phyloP scores from a whole-genome alignment of 2,113 vertebrate genomes.

The Vulpes lagopus region DNA sequence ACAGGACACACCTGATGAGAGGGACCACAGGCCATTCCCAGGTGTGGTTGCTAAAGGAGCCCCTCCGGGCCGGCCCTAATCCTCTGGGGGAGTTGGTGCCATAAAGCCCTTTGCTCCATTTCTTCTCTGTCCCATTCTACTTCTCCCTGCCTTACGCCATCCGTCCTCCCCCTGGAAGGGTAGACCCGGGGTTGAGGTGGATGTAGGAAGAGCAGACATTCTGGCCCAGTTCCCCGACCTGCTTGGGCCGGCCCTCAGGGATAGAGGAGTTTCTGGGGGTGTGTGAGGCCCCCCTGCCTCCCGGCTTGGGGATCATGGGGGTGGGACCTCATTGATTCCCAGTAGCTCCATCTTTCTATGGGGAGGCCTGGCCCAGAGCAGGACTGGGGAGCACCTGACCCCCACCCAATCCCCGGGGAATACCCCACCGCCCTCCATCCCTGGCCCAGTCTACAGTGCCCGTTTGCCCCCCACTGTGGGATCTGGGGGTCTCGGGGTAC shows the following conservation, averaged over 20 bases:
- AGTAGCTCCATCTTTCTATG: background rate
- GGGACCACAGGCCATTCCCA: rapidly evolving
- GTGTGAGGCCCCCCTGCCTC: rapidly evolving
- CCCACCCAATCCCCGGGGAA: background rate
- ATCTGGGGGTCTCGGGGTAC: rapidly evolving
- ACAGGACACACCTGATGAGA: background rate
- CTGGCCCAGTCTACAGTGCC: background rate
- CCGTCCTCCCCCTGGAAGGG: background rate
- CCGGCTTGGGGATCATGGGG: rapidly evolving
- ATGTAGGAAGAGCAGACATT: too few species aligned
- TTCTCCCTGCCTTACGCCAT: rapidly evolving
- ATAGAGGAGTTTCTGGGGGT: background rate
- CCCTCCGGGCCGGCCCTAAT: rapidly evolving
- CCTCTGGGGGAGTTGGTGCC: background rate
- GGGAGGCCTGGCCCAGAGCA: background rate
- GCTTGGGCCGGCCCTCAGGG: rapidly evolving
- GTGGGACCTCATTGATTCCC: background rate
- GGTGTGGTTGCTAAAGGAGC: too few species aligned
- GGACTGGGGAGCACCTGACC: too few species aligned
- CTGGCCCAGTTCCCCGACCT: background rate
- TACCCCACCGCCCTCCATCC: background rate
- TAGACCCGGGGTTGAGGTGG: background rate
- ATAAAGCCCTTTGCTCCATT: rapidly evolving
- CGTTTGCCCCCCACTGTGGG: too few species aligned
- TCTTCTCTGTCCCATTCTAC: rapidly evolving